Evolutionary conservation across 92 coral and sea anemone species (phyloP).

Genomic region (Pocillopora meandrina): DNA sequence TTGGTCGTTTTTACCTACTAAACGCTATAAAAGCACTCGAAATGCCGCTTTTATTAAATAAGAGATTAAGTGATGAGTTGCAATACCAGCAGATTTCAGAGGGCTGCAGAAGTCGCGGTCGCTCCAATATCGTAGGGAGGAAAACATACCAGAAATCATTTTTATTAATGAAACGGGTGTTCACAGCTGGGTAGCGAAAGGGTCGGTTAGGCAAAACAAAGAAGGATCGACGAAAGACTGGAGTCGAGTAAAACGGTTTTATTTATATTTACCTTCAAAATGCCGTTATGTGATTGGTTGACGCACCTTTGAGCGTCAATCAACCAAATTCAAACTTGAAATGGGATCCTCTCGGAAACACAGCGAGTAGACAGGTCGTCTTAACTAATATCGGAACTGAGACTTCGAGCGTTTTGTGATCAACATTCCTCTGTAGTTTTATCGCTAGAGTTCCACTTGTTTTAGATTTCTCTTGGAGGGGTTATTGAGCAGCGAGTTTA

Average conservation of each 20-base stretch:
- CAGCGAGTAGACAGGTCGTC: neutral
- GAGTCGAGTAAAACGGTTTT: conserved; percentile 25
- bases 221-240: conserved; percentile 15
- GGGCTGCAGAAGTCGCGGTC: too few relatives aligned
- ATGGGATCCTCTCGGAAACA: conserved; percentile 28
- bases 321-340: conserved; percentile 82
- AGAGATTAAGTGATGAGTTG: too few relatives aligned
- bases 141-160: too few relatives aligned
- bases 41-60: too few relatives aligned
- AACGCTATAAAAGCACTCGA: too few relatives aligned
- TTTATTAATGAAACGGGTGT: too few relatives aligned
- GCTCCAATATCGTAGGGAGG: too few relatives aligned
- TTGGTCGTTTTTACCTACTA: too few relatives aligned
- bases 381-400: too few relatives aligned
- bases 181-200: too few relatives aligned
- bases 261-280: neutral
- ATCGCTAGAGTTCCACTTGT: neutral
- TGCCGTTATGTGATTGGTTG: conserved; percentile 55
- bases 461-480: neutral
- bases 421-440: neutral
- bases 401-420: neutral
- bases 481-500: neutral
- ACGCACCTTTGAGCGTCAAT: conserved; percentile 61
- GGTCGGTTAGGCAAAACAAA: neutral
- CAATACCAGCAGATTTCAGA: too few relatives aligned